Evolutionary conservation across 1,140 invertebrate genomes (phyloP), one percentile per base, ranked within the genome.

Genomic region (Drosophila tani): DNA sequence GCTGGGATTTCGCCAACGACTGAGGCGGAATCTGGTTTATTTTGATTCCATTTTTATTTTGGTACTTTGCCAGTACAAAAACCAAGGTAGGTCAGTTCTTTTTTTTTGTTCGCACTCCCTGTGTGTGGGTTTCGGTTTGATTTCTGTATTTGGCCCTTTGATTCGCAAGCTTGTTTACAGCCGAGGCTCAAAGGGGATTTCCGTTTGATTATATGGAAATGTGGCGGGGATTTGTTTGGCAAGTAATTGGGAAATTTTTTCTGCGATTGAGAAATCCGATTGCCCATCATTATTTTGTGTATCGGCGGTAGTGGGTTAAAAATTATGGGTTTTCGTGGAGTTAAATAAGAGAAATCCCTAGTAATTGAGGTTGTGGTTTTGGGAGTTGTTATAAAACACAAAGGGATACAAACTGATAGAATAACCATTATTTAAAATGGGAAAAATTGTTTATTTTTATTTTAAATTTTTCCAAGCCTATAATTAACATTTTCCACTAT

Each of bases 81-180:
- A 27, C 27, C 27, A 35, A 64, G 50, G 58, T 66, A 40, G 74
- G 71, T 75, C 62, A 76, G 75, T 60, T 60, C 21, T 21, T 3
- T 24, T 24, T 24, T 38, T 50, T 14, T 32, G 12, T 27, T 32
- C 49, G 32, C 32, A 11, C 32, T 64, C 45, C 32, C 47, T 12
- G 29, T 32, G 35, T 17, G 46, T 35, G 17, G 51, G 17, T 15
- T 49, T 17, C 21, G 53, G 50, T 57, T 70, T 47, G 60, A 70
- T 51, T 70, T 75, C 50, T 70, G 65, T 60, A 79, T 57, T 79
- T 69, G 53, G 47, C 46, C 60, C 83, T 67, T 79, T 79, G 79
- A 71, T 58, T 79, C 58, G 62, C 38, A 24, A 21, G 56, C 51
- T 32, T 78, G 71, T 85, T 81, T 68, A 68, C 50, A 55, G 56